Base-by-base conservation (phyloP, 2,797 vertebrate genomes). In the Lacerta bilineata region DNA sequence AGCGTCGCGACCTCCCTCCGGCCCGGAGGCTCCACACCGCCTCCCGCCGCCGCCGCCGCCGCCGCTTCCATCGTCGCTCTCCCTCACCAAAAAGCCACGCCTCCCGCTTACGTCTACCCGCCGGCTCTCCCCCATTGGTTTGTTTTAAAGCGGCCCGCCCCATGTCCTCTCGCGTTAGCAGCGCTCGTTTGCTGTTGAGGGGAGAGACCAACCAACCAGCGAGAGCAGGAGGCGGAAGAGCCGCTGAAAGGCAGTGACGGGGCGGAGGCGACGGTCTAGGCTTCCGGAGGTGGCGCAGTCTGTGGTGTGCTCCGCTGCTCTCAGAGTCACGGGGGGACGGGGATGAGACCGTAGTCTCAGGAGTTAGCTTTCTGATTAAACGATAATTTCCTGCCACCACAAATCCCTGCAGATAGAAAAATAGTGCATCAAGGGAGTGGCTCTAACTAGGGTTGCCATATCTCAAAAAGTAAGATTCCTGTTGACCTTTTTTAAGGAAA, bases 31-130 rank as follows among this genome's bases (percentile, higher is more conserved):
- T 33, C 5, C n/a, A 36, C 18, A 23, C 15, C 71, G 3, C 43
- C 23, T 13, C 23, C 10, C 20, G 89, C 69, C 89, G 78, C 86
- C 89, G 85, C 85, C 8, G 89, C 79, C 86, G n/a, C n/a, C n/a
- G 36, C 36, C 50, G 33, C 8, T 11, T 9, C 18, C 50, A 9
- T 20, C 8, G 29, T 33, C 11, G 10, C 0, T 2, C 33, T n/a
- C 0, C 0, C 0, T 0, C 0, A 10, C 2, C 33, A 33, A 13
- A 33, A 0, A 17, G 0, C 43, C 27, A 2, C n/a, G 83, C 72
- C 39, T 2, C 17, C 0, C 0, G 68, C 20, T 0, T 0, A 0
- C 82, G 27, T 75, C 76, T 59, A 11, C 59, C 1, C 17, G 3
- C 8, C 1, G 1, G 3, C 6, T 1, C 8, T 17, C 50, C 3